These are phyloP conservation scores for Diadophis punctatus DNA, from an alignment of 2,113 vertebrate species.

Conservation along the genomic window DNA sequence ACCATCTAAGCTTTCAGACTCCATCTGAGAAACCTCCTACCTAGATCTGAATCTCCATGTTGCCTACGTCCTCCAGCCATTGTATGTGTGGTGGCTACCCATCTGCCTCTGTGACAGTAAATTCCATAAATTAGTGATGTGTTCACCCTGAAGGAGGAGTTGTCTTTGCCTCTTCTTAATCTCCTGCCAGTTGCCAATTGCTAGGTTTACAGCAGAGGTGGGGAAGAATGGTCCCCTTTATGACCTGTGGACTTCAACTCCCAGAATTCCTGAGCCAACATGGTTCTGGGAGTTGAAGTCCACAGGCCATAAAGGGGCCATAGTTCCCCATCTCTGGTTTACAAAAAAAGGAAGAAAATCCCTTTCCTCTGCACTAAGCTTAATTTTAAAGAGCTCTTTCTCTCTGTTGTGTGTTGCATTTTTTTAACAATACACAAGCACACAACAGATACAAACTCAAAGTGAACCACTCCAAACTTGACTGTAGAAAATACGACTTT, in stretches of 20 bases:
- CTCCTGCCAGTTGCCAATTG: neutral
- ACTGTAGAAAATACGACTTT: too few species aligned
- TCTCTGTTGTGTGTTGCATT: neutral
- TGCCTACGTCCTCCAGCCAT: neutral
- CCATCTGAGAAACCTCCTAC: neutral
- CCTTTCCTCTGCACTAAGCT: neutral
- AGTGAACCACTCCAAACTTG: too few species aligned
- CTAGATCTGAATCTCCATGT: neutral
- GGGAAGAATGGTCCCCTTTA: neutral
- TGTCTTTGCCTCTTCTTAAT: neutral
- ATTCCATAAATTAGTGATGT: neutral
- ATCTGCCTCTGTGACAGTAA: neutral
- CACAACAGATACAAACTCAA: too few species aligned
- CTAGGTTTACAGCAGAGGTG: neutral
- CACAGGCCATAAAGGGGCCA: neutral
- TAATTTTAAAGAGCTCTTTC: neutral
- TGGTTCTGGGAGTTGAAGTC: neutral
- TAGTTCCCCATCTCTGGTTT: neutral
- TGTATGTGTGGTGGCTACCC: neutral
- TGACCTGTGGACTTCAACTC: neutral
- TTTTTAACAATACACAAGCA: too few species aligned
- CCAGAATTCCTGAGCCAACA: neutral
- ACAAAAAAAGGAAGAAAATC: neutral
- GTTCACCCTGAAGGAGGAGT: neutral
- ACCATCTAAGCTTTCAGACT: neutral